These are phyloP conservation scores for Diarsia brunnea DNA, from an alignment of 2,888 invertebrate genomes.

Conservation along the genomic window DNA sequence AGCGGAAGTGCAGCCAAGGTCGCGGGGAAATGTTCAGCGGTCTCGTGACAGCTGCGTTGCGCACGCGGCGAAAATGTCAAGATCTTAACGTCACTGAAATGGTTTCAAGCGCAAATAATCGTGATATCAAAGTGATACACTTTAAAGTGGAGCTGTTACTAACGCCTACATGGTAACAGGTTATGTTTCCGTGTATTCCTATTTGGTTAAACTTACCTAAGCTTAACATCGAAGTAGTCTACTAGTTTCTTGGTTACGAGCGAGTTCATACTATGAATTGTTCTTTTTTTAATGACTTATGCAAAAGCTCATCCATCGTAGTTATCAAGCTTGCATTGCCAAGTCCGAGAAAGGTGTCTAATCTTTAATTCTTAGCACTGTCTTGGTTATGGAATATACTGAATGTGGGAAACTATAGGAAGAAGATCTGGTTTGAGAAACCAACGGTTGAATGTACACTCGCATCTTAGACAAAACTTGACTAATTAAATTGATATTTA, in stretches of 20 bases:
- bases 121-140: slow-evolving; percentile 54
- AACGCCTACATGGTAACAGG: slow-evolving; percentile 7
- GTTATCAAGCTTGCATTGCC: no score
- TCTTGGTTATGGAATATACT: no score
- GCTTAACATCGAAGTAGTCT: background rate
- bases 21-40: slow-evolving; percentile 78
- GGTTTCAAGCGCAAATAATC: slow-evolving; percentile 62
- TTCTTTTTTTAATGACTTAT: background rate
- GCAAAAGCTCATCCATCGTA: no score
- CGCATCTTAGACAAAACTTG: background rate
- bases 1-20: slow-evolving; percentile 81
- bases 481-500: slow-evolving; percentile 3
- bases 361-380: no score
- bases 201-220: slow-evolving; percentile 3
- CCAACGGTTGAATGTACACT: background rate
- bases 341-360: no score
- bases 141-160: slow-evolving; percentile 14
- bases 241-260: no score
- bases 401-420: background rate
- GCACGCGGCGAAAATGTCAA: slow-evolving; percentile 83
- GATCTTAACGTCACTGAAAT: slow-evolving; percentile 74
- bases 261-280: background rate
- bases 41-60: slow-evolving; percentile 73
- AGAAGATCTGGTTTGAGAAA: background rate
- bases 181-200: slow-evolving; percentile 26